These are phyloP conservation scores for Lamellibrachia columna DNA, from an alignment of 2,888 invertebrate genomes.

Conservation along the genomic window DNA sequence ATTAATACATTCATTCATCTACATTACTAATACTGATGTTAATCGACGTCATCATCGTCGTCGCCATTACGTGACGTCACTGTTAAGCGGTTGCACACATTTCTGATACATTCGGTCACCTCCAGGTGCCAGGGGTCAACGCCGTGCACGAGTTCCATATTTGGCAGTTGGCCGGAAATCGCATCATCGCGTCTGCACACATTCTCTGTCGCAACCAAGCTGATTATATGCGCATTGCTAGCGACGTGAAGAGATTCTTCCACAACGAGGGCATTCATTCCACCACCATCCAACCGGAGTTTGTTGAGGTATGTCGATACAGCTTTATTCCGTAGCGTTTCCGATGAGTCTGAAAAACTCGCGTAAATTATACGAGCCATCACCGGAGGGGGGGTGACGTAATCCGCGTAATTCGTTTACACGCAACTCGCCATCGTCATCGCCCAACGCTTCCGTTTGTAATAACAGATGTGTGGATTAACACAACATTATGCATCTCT, in stretches of 20 bases:
- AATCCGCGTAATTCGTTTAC: neutral
- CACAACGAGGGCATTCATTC: slow-evolving; percentile 99
- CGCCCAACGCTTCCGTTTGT: too few species aligned
- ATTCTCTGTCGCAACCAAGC: slow-evolving; percentile 89
- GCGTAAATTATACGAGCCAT: neutral
- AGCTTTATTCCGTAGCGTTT: neutral
- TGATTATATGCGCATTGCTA: slow-evolving; percentile 97
- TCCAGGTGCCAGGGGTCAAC: slow-evolving; percentile 84
- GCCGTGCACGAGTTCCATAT: slow-evolving; percentile 98
- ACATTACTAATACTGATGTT: too few species aligned
- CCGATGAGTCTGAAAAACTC: neutral
- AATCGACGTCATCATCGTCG: neutral
- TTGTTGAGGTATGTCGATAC: slow-evolving; percentile 61
- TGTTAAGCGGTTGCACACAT: neutral
- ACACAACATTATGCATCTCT: too few species aligned
- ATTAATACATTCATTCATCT: too few species aligned
- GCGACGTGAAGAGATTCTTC: slow-evolving; percentile 95
- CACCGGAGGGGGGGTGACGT: neutral
- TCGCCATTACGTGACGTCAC: neutral
- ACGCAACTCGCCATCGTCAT: too few species aligned
- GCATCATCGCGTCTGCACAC: slow-evolving; percentile 98
- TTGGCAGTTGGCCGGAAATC: slow-evolving; percentile 96
- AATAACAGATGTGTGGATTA: too few species aligned
- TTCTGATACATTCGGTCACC: neutral
- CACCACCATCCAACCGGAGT: slow-evolving; percentile 98